Conservation (phyloP, 2,888 invertebrate species). For the Yponomeuta evonymella region DNA sequence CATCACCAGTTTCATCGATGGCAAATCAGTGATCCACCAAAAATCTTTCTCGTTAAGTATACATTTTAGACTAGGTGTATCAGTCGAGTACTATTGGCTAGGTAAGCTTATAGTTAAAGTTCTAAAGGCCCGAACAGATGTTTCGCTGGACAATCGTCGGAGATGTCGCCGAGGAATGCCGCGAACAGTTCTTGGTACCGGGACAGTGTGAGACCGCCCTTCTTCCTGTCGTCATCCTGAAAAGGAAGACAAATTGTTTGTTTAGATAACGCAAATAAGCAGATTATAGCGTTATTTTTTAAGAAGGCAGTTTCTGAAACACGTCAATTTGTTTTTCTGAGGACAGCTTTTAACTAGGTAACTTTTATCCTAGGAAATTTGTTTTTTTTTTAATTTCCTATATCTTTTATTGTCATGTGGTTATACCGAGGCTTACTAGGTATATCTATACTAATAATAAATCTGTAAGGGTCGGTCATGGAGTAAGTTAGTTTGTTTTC, state of each 20-base stretch:
- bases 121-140: conserved; percentile 87
- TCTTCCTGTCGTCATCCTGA: conserved; percentile 89
- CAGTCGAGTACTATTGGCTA: conserved; percentile 14
- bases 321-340: too few species aligned
- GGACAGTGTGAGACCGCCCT: conserved; percentile 84
- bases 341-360: too few species aligned
- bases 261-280: background rate
- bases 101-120: conserved; percentile 35
- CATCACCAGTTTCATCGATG: background rate
- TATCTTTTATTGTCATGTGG: too few species aligned
- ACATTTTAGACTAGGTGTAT: conserved; percentile 17
- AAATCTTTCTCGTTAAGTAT: background rate
- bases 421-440: too few species aligned
- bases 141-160: conserved; percentile 82
- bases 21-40: background rate
- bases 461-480: too few species aligned
- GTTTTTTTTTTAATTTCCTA: too few species aligned
- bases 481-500: too few species aligned
- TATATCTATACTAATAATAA: too few species aligned
- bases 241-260: background rate
- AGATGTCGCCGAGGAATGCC: conserved; percentile 86
- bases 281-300: background rate
- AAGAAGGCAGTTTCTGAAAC: background rate
- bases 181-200: conserved; percentile 90
- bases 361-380: too few species aligned